These are phyloP conservation scores for Thaumatotibia leucotreta DNA, from an alignment of 1,140 invertebrate species.

Conservation along the genomic window DNA sequence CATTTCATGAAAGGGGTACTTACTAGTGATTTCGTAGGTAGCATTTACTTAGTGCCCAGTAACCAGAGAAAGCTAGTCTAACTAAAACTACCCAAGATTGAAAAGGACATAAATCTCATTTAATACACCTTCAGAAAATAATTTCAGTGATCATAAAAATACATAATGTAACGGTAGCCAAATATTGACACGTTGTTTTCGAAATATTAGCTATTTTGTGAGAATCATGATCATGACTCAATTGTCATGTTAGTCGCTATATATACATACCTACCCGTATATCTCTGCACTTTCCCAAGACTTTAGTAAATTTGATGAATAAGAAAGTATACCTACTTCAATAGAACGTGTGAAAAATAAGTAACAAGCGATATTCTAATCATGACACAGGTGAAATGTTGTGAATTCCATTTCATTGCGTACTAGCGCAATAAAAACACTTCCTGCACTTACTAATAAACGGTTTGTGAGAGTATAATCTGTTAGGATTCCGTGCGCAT, in stretches of 20 bases:
- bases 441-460: background rate
- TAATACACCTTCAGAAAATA: too few species aligned
- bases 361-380: constrained; percentile 11
- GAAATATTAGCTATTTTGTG: background rate
- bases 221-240: background rate
- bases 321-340: background rate
- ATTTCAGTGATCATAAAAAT: too few species aligned
- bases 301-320: background rate
- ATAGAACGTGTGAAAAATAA: constrained; percentile 9
- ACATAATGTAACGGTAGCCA: too few species aligned
- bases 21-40: too few species aligned
- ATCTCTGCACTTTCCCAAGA: background rate
- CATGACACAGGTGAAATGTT: constrained; percentile 8
- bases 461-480: background rate
- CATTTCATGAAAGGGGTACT: too few species aligned
- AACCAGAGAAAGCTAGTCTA: too few species aligned
- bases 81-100: too few species aligned
- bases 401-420: background rate
- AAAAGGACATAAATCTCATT: too few species aligned
- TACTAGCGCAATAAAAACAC: background rate
- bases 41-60: too few species aligned
- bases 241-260: background rate
- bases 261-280: background rate
- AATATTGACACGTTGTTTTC: too few species aligned
- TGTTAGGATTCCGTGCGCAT: background rate